These are phyloP conservation scores for Atrina japonica DNA, from an alignment of 2,888 invertebrate genomes.

Conservation along the genomic window DNA sequence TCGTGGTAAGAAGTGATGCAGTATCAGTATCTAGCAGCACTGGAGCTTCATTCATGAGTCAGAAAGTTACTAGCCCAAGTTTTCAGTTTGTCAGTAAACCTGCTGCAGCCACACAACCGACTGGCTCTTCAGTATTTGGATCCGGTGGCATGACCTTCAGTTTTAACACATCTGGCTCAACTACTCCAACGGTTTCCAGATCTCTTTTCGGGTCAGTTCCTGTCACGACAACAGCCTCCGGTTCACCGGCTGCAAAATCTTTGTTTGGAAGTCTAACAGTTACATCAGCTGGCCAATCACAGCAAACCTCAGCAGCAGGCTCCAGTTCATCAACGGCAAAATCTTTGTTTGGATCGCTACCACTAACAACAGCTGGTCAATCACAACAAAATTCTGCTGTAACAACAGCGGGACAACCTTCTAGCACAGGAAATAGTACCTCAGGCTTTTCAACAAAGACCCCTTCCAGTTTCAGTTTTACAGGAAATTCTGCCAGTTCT, in stretches of 20 bases:
- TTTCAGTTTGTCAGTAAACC: neutral
- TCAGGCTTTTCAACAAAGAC: neutral
- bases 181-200: neutral
- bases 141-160: neutral
- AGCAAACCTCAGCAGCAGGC: neutral
- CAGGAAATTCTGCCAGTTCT: neutral
- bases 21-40: too few relatives aligned
- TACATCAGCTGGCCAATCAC: neutral
- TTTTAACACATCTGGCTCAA: conserved; percentile 4
- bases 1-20: too few relatives aligned
- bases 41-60: too few relatives aligned
- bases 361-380: neutral
- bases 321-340: neutral
- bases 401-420: too few relatives aligned
- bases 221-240: too few relatives aligned
- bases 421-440: too few relatives aligned
- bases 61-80: too few relatives aligned
- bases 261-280: neutral
- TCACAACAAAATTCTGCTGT: conserved; percentile 5
- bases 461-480: neutral
- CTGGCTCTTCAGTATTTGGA: too few relatives aligned
- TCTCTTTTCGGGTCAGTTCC: too few relatives aligned
- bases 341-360: neutral
- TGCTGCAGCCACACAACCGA: too few relatives aligned
- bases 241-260: neutral